phyloP scores from a whole-genome alignment of 92 coral and sea anemone genomes.

The Phymanthus crucifer region DNA sequence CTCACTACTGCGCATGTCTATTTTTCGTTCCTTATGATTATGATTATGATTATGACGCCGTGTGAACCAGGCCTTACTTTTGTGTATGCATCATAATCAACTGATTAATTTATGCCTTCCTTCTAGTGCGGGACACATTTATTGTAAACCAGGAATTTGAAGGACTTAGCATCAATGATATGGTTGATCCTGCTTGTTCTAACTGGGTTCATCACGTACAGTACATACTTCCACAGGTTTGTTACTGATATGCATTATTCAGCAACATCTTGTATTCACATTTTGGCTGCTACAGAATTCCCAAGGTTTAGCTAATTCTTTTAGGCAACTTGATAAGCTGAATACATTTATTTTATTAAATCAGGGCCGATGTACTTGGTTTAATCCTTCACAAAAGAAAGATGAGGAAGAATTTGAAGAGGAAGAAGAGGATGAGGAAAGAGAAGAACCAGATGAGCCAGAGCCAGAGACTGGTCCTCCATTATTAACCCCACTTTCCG shows the following conservation, averaged over 20 bases:
- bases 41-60: too few species aligned
- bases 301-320: neutral
- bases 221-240: conserved; percentile 90
- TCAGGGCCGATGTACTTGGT: conserved; percentile 98
- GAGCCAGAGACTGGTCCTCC: conserved; percentile 99
- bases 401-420: conserved; percentile 98
- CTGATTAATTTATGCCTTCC: neutral
- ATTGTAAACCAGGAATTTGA: conserved; percentile 95
- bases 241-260: neutral
- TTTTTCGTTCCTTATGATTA: too few species aligned
- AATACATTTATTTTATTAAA: neutral
- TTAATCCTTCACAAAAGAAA: conserved; percentile 81
- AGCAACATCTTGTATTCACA: neutral
- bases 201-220: conserved; percentile 99
- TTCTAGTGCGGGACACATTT: conserved; percentile 86
- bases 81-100: neutral
- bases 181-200: conserved; percentile 86
- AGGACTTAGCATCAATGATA: conserved; percentile 79
- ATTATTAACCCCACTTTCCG: conserved; percentile 92
- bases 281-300: too few species aligned
- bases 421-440: conserved; percentile 96
- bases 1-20: too few species aligned
- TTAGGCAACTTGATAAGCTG: neutral
- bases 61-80: too few species aligned
- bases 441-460: conserved; percentile 99